Conservation (phyloP, 2,888 invertebrate genomes). For the Alentia gelatinosa region DNA sequence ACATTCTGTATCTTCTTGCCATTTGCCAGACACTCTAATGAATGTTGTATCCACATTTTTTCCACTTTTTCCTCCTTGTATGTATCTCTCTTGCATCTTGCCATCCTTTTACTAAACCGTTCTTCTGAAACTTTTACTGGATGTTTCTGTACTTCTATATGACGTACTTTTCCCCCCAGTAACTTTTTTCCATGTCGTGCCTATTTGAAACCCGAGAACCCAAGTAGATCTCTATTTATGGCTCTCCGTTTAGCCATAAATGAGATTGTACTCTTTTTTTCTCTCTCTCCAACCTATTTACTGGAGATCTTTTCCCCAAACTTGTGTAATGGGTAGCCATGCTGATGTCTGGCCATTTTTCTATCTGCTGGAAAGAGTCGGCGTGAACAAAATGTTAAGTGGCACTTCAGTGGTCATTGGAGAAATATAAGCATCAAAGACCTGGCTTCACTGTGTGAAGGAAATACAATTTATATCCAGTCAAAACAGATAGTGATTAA, state of each 20-base stretch:
- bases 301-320: neutral
- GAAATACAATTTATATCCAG: neutral
- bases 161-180: neutral
- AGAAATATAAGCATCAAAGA: neutral
- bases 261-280: constrained; percentile 25
- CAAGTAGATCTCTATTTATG: constrained; percentile 43
- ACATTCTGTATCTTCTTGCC: constrained; percentile 16
- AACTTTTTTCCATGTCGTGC: constrained; percentile 13
- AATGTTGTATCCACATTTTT: constrained; percentile 20
- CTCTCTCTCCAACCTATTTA: neutral
- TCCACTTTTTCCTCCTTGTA: constrained; percentile 25
- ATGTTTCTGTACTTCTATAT: constrained; percentile 32
- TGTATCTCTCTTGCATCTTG: constrained; percentile 39
- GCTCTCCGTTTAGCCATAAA: constrained; percentile 16
- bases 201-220: constrained; percentile 23
- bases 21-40: constrained; percentile 41
- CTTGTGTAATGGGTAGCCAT: neutral
- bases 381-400: neutral
- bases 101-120: constrained; percentile 14
- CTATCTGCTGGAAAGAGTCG: neutral
- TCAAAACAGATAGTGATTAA: neutral
- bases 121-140: constrained; percentile 40
- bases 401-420: neutral
- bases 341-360: neutral
- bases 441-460: neutral